Evolutionary conservation across 2,113 vertebrate species (phyloP).

Genomic region (Dasyornis broadbenti): DNA sequence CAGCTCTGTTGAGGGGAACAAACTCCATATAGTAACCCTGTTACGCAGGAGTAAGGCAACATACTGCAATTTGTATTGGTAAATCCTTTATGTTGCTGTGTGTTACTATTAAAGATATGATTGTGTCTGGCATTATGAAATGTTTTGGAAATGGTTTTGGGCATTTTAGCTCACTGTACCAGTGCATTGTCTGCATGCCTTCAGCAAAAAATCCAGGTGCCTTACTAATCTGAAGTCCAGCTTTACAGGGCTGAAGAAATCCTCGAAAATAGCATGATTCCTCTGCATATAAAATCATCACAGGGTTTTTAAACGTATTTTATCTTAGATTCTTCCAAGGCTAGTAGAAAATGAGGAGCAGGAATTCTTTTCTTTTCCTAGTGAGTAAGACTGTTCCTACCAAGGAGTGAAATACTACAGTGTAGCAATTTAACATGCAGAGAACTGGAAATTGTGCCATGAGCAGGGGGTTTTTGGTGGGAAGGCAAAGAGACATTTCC

Average conservation of each 20-base stretch:
- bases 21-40: not conserved
- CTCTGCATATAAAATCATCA: not conserved
- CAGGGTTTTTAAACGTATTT: not conserved
- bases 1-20: conserved; percentile 2
- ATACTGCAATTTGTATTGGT: not conserved
- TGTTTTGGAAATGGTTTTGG: not conserved
- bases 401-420: not conserved
- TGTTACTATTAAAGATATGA: not conserved
- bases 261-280: not conserved
- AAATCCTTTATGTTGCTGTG: not conserved
- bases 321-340: not conserved
- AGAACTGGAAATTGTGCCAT: not conserved
- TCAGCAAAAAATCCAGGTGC: not conserved
- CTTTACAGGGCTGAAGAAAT: not conserved
- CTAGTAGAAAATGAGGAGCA: not conserved
- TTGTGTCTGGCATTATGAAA: conserved; percentile 15
- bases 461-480: not conserved
- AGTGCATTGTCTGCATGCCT: not conserved
- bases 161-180: not conserved
- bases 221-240: not conserved
- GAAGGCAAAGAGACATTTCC: not conserved
- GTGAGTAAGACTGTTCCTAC: not conserved
- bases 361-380: not conserved
- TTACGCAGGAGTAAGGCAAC: not conserved
- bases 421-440: fast-evolving